These are phyloP conservation scores for Zootermopsis nevadensis DNA, from an alignment of 2,888 invertebrate species.

Conservation along the genomic window DNA sequence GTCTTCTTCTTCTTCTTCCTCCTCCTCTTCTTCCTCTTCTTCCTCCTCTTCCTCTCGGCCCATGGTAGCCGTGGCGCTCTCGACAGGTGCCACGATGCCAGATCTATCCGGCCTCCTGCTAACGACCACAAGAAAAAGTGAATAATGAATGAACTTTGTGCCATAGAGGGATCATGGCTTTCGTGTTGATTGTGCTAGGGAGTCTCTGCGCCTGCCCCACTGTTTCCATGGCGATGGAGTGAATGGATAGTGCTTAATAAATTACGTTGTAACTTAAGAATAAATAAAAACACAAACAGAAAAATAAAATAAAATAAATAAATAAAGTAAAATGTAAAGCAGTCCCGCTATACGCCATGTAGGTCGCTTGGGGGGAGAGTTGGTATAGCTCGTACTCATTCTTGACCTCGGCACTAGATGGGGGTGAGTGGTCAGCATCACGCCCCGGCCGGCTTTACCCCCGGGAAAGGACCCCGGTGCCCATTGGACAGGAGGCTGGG, in stretches of 20 bases:
- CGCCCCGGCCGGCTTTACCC: too few relatives aligned
- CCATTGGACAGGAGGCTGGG: too few relatives aligned
- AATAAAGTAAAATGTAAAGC: too few relatives aligned
- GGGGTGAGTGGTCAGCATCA: too few relatives aligned
- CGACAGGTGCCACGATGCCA: conserved; percentile 2
- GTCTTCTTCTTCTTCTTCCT: background rate
- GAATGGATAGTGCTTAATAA: background rate
- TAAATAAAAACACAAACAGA: too few relatives aligned
- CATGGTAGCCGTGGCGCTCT: background rate
- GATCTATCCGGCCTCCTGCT: background rate
- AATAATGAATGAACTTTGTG: conserved; percentile 9
- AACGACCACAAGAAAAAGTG: background rate
- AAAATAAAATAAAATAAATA: too few relatives aligned
- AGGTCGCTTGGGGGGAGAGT: too few relatives aligned
- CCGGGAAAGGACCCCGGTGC: too few relatives aligned
- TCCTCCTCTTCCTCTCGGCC: conserved; percentile 3
- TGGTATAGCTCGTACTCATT: too few relatives aligned
- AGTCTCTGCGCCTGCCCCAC: background rate
- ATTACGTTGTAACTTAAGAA: too few relatives aligned
- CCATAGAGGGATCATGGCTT: background rate
- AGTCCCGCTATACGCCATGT: too few relatives aligned
- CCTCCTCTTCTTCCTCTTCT: background rate
- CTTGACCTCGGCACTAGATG: too few relatives aligned
- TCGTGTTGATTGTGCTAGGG: background rate
- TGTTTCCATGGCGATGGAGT: background rate